Base-by-base conservation (phyloP, 2,113 vertebrate genomes). In the Chlorodrepanis virens region DNA sequence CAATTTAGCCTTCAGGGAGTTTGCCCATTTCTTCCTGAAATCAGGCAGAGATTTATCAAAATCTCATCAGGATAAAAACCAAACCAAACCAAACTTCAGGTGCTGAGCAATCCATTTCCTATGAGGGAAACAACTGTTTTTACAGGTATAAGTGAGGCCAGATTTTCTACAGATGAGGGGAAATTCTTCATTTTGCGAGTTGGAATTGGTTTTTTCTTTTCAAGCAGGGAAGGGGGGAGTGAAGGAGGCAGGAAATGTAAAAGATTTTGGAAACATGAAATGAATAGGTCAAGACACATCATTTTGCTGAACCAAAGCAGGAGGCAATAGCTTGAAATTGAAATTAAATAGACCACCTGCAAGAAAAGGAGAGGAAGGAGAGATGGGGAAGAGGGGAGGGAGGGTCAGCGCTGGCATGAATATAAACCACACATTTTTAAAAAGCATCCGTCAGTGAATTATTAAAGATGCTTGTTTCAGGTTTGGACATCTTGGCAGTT, bases 331-430 rank as follows among this genome's bases (percentile, higher is more conserved):
- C 87, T 94, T 95, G 91, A 90, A 93, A 96, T 63, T 94, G 87
- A 93, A 97, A 97, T 96, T 95, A 96, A 97, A 95, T 54, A 94
- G 97, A 97, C 97, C 97, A 98, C 97, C 97, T 97, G 97, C 91
- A 97, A 97, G 97, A 96, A 97, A 96, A 29, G 59, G 94, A 91
- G 93, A 90, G 88, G 87, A 97, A 96, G 91, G 89, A 87, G 86
- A 83, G 81, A 88, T 75, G 91, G 76, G 65, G 80, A 87, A 78
- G 83, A 81, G 69, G 45, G 65, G 72, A 77, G 87, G 95, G 93
- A 95, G 77, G 91, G 85, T 90, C 92, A 79, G 80, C 0, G 3
- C 84, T 95, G 96, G 97, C 97, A 97, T 92, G 93, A 96, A 87
- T 75, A 69, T 95, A 96, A 97, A 96, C 92, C 90, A 90, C 94